Evolutionary conservation across 2,113 vertebrate species (phyloP), one percentile per base, ranked within the genome.

Genomic region (Scatophagus argus): DNA sequence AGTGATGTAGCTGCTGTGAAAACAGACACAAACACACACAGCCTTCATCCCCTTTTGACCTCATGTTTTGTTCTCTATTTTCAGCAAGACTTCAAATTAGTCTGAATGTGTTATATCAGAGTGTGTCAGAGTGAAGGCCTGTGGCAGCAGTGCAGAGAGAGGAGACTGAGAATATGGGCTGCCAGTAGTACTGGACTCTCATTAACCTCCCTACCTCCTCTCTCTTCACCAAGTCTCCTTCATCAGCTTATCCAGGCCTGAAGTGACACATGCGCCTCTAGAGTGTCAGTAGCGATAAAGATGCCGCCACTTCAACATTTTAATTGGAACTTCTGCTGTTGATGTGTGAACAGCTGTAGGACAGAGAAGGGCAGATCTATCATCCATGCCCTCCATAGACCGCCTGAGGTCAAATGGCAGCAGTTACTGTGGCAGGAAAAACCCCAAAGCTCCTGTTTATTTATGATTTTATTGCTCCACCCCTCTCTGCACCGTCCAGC

Each of bases 341-440:
- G 92, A 92, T 93, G 92, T 93, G 91, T 91, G 92, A 93, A 92
- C 94, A 94, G 93, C 93, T 93, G 92, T 90, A 93, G 90, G 89
- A 95, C 87, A 68, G 88, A 89, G 92, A 91, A 94, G 91, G 91
- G 90, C 93, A 92, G 83, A 91, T 93, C 91, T 92, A 89, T 94
- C 93, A 93, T 92, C 79, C 63, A 78, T 87, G 75, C 86, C 85
- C 86, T 83, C 91, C 61, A 63, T 77, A 87, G 83, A 93, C 86
- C 62, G 61, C 88, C 83, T 4, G 67, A 81, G 93, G 92, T 94
- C 90, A 93, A 93, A 94, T 89, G 88, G 88, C 87, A 87, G 66
- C 82, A 81, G 79, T 89, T 90, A 87, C 62, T 71, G 81, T 87
- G 86, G 68, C 79, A 91, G 90, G 90, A 91, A 93, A 90, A 65